Conservation (phyloP, 2,113 vertebrate genomes). For the Narcine bancroftii region DNA sequence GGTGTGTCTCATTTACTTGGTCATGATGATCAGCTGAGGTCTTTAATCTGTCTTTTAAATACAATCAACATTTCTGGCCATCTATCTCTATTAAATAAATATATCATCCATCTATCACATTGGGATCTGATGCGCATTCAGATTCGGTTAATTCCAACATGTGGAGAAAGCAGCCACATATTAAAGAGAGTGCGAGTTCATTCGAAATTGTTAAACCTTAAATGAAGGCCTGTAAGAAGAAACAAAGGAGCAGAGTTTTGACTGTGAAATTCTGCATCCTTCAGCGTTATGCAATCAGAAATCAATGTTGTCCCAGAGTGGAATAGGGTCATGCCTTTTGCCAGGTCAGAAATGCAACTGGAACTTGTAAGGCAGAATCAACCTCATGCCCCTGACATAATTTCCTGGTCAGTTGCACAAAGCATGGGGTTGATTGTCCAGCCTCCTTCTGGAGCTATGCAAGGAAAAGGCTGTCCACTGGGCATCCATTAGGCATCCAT, state of each 20-base stretch:
- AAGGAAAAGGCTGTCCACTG: too few relatives aligned
- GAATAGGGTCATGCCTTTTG: too few relatives aligned
- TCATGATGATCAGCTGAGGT: neutral
- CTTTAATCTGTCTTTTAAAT: conserved; percentile 22
- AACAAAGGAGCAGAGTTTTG: neutral
- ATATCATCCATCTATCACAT: neutral
- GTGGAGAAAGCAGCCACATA: neutral
- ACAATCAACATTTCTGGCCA: conserved; percentile 2
- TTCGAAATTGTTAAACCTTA: neutral
- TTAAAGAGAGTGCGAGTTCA: neutral
- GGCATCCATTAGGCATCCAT: too few relatives aligned
- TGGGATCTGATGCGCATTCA: neutral
- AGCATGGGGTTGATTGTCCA: too few relatives aligned
- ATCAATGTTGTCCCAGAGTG: too few relatives aligned
- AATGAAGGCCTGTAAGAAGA: neutral
- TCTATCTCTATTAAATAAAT: conserved; percentile 7
- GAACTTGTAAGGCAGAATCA: too few relatives aligned
- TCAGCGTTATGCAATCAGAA: too few relatives aligned
- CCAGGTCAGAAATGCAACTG: too few relatives aligned
- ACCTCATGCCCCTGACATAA: too few relatives aligned
- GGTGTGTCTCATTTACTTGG: neutral
- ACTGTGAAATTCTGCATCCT: too few relatives aligned
- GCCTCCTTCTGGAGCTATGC: too few relatives aligned
- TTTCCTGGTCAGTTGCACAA: too few relatives aligned
- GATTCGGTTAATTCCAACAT: neutral